Percentiles rank a stretch among this genome's conserved stretches.
phyloP scores from a whole-genome alignment of 2,113 vertebrate species.

The Xenus cinereus region DNA sequence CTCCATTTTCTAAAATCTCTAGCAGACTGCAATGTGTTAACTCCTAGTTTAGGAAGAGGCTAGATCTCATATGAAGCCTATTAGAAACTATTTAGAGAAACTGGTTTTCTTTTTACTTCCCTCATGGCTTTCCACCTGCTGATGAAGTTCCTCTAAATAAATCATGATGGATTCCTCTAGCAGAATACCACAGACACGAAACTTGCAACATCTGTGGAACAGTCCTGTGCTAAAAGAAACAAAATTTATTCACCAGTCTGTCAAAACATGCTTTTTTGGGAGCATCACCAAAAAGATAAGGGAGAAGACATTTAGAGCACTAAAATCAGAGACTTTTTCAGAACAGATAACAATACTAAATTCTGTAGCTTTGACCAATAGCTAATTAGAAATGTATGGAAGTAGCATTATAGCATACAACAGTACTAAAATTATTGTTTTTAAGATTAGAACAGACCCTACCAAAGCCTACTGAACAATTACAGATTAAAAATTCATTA shows the following conservation, averaged over 20 bases:
- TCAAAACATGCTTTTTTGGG: not conserved
- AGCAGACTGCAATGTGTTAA: not conserved
- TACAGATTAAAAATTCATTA: not conserved
- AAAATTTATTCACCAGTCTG: not conserved
- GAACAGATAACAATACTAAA: not conserved
- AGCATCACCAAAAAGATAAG: not conserved
- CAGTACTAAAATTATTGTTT: not conserved
- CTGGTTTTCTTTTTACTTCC: not conserved
- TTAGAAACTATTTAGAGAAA: not conserved
- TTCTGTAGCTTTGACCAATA: not conserved
- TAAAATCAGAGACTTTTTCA: not conserved
- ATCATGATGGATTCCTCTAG: not conserved
- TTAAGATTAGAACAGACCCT: not conserved
- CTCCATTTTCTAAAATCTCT: not conserved
- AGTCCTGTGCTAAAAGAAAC: not conserved
- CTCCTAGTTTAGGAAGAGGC: not conserved
- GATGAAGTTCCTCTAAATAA: not conserved
- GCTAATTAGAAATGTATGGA: not conserved
- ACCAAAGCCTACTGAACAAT: not conserved
- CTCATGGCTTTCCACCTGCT: not conserved
- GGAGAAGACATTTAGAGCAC: not conserved
- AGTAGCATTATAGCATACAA: not conserved
- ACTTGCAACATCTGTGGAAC: not conserved
- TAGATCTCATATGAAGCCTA: not conserved
- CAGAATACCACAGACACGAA: not conserved